Base-by-base conservation (phyloP, 1,140 invertebrate species). In the Microvelia longipes region DNA sequence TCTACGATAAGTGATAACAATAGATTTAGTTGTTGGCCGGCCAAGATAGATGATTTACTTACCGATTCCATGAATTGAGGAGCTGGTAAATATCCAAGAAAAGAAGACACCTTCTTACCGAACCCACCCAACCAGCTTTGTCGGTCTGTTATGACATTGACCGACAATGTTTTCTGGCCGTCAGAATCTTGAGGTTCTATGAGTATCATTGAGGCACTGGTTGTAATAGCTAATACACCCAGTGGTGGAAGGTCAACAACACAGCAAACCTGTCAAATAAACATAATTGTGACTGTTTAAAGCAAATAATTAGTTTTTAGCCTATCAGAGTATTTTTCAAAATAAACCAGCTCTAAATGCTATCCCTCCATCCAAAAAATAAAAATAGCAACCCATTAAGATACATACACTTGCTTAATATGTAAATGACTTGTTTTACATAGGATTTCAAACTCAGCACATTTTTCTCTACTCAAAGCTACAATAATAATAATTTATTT, bases 51-150 rank as follows among this genome's bases (percentile, higher is more conserved):
- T 60, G 35, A 60, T 11, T 11, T 60, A 60, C 83, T 82, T 80
- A 94, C 92, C 27, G 90, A 90, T 81, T 95, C 94, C 67, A 85
- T 83, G 64, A 86, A 83, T 50, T 86, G 84, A 1, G 84, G 81
- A 67, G 84, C 83, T 72, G 87, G 88, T 1, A 89, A 85, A 0
- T 92, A 93, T 81, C 96, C 96, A 73, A 96, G 88, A 61, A 96
- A 84, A 0, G 91, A 90, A 0, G 91, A 90, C 77, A 97, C 89
- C 73, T 88, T 83, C 1, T 90, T 85, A 14, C 92, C 87, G 73
- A 97, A 86, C 0, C 93, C 93, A 29, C 92, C 91, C 19, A 97
- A 82, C 85, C 94, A 92, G 19, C 93, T 90, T 71, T 90, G 87
- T 15, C 90, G 88, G 2, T 88, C 84, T 68, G 88, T 85, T 61